Evolutionary conservation across 1,140 invertebrate species (phyloP), one percentile per base, ranked within the genome.

Genomic region (Parapsyche elsis): DNA sequence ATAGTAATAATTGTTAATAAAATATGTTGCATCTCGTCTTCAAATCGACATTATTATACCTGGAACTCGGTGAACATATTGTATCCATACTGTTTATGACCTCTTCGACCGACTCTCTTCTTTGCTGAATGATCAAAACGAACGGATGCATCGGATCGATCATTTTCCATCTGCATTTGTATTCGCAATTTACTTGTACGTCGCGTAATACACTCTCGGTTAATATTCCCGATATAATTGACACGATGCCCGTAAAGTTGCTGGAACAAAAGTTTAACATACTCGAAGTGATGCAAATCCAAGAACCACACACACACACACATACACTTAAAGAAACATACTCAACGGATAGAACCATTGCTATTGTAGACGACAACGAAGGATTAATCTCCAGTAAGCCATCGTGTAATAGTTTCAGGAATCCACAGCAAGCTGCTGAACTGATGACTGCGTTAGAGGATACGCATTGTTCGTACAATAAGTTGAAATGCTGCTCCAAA

Each of bases 241-340:
- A 45, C 2, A 30, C 14, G 44, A 77, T 64, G n/a, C 53, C 75
- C 7, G 75, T 30, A 77, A 16, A 61, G 26, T 77, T 61, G 38
- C 75, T 77, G 26, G 10, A 53, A 75, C 19, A 14, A 71, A 71
- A 71, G 1, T 53, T 38, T 21, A 75, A 53, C 46, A 75, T n/a
- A 75, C 12, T 53, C n/a, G n/a, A n/a, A 64, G 19, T 9, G 21
- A 9, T 10, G 19, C 9, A 64, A 12, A 10, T n/a, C 9, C 19
- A 64, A 10, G 9, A 64, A 64, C n/a, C n/a, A n/a, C n/a, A n/a
- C n/a, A n/a, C n/a, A n/a, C n/a, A n/a, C n/a, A n/a, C n/a, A n/a
- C n/a, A 9, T 64, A 12, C 9, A 64, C 19, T 64, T 9, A 64
- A 10, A 4, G 14, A n/a, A n/a, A 64, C 57, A 57, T 64, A 77